phyloP scores from a whole-genome alignment of 1,140 invertebrate species.

The Atta cephalotes region DNA sequence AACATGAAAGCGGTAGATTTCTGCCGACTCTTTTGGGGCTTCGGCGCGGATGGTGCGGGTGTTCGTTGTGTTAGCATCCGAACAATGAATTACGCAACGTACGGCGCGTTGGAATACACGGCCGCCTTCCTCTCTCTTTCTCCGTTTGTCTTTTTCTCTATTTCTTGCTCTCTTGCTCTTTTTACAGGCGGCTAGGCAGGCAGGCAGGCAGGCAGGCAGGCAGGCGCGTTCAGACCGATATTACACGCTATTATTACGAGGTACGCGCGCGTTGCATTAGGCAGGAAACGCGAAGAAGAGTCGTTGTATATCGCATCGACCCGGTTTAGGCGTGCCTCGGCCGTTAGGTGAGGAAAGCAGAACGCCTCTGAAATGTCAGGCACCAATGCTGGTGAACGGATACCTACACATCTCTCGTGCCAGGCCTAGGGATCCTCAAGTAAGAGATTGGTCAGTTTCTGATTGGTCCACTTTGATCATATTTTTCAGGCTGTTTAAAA shows the following conservation, averaged over 20 bases:
- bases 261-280: constrained; percentile 66
- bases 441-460: too few relatives aligned
- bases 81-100: constrained; percentile 72
- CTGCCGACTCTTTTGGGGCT: constrained; percentile 35
- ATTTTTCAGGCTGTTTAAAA: too few relatives aligned
- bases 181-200: constrained; percentile 14
- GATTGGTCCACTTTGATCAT: too few relatives aligned
- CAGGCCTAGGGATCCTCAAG: too few relatives aligned
- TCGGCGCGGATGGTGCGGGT: constrained; percentile 23
- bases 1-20: constrained; percentile 43
- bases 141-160: constrained; percentile 3
- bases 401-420: constrained; percentile 15
- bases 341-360: constrained; percentile 49
- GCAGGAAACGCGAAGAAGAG: constrained; percentile 71
- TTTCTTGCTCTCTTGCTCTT: background rate
- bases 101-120: constrained; percentile 16
- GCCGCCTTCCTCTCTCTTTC: constrained; percentile 18
- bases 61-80: constrained; percentile 31
- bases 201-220: constrained; percentile 5
- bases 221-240: constrained; percentile 45
- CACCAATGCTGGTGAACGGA: constrained; percentile 46
- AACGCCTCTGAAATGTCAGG: constrained; percentile 69
- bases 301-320: constrained; percentile 61
- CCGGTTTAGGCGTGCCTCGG: constrained; percentile 69
- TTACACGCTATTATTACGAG: constrained; percentile 58